A percentile compares a stretch with the other conserved stretches of the same genome.
Evolutionary conservation across 2,113 vertebrate species (phyloP).

Genomic region (Trematocara stigmaticum): DNA sequence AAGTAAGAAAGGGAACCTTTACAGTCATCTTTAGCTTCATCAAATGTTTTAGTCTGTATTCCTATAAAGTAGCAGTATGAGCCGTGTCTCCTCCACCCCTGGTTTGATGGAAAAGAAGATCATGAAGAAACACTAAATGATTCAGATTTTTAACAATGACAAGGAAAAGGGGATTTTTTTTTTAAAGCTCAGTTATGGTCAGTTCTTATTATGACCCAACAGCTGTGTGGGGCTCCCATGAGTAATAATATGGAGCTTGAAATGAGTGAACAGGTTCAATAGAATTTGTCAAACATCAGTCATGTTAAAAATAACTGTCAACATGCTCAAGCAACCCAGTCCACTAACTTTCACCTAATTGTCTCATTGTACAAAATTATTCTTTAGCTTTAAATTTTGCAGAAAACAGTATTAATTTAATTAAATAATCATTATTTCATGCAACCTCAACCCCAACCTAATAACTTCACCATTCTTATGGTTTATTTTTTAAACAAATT

Average conservation of each 20-base stretch:
- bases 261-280: background rate
- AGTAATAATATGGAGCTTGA: background rate
- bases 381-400: background rate
- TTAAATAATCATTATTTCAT: background rate
- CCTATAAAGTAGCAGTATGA: constrained; percentile 88
- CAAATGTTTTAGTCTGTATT: constrained; percentile 77
- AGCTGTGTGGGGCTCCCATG: background rate
- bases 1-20: constrained; percentile 73
- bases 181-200: background rate
- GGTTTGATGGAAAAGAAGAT: background rate
- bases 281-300: background rate
- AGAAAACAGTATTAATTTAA: background rate
- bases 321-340: background rate
- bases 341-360: background rate
- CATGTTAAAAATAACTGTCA: background rate
- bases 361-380: background rate
- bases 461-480: background rate
- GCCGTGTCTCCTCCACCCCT: constrained; percentile 88
- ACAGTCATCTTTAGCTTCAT: constrained; percentile 83
- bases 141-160: background rate
- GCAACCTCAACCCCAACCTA: background rate
- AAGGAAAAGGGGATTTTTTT: background rate
- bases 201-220: background rate
- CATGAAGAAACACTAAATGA: background rate
- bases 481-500: background rate